Evolutionary conservation across 2,888 invertebrate species (phyloP), one percentile per base, ranked within the genome.

Genomic region (Brachypalpus laphriformis): DNA sequence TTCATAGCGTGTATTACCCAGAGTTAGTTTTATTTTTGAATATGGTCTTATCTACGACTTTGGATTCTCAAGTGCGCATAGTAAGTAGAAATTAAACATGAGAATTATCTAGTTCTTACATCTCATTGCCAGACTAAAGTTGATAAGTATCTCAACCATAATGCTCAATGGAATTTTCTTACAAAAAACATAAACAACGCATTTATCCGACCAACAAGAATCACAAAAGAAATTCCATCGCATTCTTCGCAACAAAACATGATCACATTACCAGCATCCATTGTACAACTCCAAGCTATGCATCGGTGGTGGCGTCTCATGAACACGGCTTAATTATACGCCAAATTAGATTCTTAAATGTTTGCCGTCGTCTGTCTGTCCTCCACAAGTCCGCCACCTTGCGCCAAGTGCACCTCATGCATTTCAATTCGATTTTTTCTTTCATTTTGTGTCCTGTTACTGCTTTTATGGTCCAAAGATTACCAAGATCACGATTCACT

Each of bases 401-500:
- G 57, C 42, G 42, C 54, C 45, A 72, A 78, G 28, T 80, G 74
- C 72, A 74, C 31, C 22, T 18, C 40, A 40, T 70, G 74, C 76
- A 63, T 18, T 82, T 57, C 42, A 51, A 51, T 71, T 49, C 22
- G 16, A 42, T 65, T 72, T 47, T 63, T 71, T 37, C 9, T 31
- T 4, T 22, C 14, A 34, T 57, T 59, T 72, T 80, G 74, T 71
- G 65, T 77, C 77, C 72, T 66, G 72, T 40, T 72, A 61, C 71
- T 37, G 66, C 45, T 71, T 82, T 82, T 77, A 82, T 77, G 82
- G 72, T 61, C 72, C 72, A 74, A 18, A 85, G 83, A 85, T 81
- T 71, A 65, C 74, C 8, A 65, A 75, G 70, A 85, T 85, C 85
- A 81, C 81, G 85, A 85, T 85, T 85, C 75, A 31, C 71, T 66